Percentiles rank a stretch among this genome's conserved stretches.
Conservation (phyloP, 2,797 vertebrate species). For the Percopsis omiscomaycus region DNA sequence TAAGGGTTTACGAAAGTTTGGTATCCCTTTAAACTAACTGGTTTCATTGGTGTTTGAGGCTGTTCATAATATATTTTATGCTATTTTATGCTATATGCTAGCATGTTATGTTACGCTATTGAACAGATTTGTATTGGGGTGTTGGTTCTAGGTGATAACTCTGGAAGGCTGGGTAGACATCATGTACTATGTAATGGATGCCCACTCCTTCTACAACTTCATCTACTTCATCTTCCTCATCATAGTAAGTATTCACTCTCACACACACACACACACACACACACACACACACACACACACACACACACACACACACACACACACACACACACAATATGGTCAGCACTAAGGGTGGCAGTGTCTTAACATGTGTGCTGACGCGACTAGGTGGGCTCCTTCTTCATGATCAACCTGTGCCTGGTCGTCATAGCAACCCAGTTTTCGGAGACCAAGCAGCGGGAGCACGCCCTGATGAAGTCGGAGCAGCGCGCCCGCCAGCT, state of each 20-base stretch:
- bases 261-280: slow-evolving; percentile 10
- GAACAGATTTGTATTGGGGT: neutral
- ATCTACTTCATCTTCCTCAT: slow-evolving; percentile 84
- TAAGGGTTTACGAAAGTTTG: too few species aligned
- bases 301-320: too few species aligned
- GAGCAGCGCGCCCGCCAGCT: slow-evolving; percentile 94
- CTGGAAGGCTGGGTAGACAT: slow-evolving; percentile 99
- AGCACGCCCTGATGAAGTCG: slow-evolving; percentile 93
- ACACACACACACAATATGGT: neutral
- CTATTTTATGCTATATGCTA: too few species aligned
- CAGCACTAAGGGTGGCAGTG: neutral
- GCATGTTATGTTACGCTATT: too few species aligned
- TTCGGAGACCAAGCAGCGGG: slow-evolving; percentile 96
- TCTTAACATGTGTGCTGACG: neutral
- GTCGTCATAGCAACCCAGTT: slow-evolving; percentile 99
- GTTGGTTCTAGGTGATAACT: slow-evolving; percentile 87
- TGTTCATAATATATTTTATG: slow-evolving; percentile 34
- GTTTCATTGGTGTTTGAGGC: too few species aligned
- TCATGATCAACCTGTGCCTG: slow-evolving; percentile 99
- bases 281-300: neutral
- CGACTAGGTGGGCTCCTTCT: slow-evolving; percentile 94
- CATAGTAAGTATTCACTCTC: slow-evolving; percentile 69
- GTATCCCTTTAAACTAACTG: too few species aligned
- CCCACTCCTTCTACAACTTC: slow-evolving; percentile 89
- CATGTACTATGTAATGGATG: slow-evolving; percentile 99